Percentiles rank a stretch among this genome's conserved stretches.
phyloP scores from a whole-genome alignment of 2,888 invertebrate species.

The Cephus spinipes region DNA sequence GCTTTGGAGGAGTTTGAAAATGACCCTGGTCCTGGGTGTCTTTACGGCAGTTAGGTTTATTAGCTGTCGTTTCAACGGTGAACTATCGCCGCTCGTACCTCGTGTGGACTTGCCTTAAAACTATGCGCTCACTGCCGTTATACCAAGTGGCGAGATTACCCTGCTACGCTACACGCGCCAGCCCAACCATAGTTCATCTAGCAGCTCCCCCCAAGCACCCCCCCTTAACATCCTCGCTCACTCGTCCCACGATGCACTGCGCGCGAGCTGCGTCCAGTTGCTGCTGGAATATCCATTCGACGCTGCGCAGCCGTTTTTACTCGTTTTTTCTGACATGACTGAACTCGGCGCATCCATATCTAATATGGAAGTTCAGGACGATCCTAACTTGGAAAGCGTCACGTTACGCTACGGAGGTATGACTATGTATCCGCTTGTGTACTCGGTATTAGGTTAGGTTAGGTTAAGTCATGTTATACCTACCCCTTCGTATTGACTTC shows the following conservation, averaged over 20 bases:
- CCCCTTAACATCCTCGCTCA: not conserved
- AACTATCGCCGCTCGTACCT: constrained; percentile 14
- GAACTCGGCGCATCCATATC: not conserved
- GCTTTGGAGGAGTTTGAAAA: constrained; percentile 42
- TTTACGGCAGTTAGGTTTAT: constrained; percentile 57
- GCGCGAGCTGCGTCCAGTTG: not conserved
- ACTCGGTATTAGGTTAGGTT: not conserved
- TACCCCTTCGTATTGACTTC: not conserved
- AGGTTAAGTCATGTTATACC: not conserved
- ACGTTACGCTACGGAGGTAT: not conserved
- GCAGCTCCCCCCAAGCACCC: not conserved
- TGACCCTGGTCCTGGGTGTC: constrained; percentile 38
- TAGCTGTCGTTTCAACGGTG: constrained; percentile 48
- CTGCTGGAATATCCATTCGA: not conserved
- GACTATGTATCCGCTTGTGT: not conserved
- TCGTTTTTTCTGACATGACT: not conserved
- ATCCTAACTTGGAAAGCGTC: not conserved
- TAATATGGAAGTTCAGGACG: not conserved
- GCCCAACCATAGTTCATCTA: not conserved
- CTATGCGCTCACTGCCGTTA: not conserved
- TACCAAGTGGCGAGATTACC: not conserved
- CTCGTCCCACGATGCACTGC: not conserved
- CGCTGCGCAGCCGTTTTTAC: not conserved
- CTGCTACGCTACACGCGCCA: not conserved
- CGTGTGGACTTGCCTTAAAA: constrained; percentile 8